Percentiles rank a stretch among this genome's conserved stretches.
Evolutionary conservation across 2,888 invertebrate genomes (phyloP).

Genomic region (Meloe dianella): DNA sequence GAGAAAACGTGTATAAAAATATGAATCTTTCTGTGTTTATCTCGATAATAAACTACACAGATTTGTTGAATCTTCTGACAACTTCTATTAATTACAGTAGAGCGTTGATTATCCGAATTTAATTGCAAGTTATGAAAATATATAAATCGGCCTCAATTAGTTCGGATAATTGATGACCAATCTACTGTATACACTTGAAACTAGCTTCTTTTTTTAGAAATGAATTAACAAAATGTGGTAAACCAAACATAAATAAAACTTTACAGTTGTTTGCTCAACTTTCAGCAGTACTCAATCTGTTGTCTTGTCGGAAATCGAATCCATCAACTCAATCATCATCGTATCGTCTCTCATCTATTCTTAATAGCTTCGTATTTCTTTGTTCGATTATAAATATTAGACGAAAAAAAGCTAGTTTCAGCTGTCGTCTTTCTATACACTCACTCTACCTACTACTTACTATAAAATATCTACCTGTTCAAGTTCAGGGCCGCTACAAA

Average conservation of each 20-base stretch:
- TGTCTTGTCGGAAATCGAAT: not conserved
- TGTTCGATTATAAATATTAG: constrained; percentile 3
- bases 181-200: too few relatives aligned
- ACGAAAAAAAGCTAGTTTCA: too few relatives aligned
- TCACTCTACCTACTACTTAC: not conserved
- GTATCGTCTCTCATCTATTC: not conserved
- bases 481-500: constrained; percentile 10
- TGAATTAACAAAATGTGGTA: not conserved
- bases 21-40: not conserved
- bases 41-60: not conserved
- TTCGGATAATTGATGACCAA: too few relatives aligned
- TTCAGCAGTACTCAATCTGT: not conserved
- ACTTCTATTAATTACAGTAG: not conserved
- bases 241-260: too few relatives aligned
- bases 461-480: constrained; percentile 6
- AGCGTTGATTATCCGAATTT: too few relatives aligned
- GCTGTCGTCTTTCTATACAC: too few relatives aligned
- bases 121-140: too few relatives aligned
- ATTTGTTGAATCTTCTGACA: not conserved
- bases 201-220: too few relatives aligned
- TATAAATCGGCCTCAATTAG: too few relatives aligned
- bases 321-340: constrained; percentile 3
- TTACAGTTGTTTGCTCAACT: not conserved
- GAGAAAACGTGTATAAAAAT: not conserved
- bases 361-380: constrained; percentile 4